These are phyloP conservation scores for Aldabrachelys gigantea DNA, from an alignment of 2,113 vertebrate species.

Conservation along the genomic window DNA sequence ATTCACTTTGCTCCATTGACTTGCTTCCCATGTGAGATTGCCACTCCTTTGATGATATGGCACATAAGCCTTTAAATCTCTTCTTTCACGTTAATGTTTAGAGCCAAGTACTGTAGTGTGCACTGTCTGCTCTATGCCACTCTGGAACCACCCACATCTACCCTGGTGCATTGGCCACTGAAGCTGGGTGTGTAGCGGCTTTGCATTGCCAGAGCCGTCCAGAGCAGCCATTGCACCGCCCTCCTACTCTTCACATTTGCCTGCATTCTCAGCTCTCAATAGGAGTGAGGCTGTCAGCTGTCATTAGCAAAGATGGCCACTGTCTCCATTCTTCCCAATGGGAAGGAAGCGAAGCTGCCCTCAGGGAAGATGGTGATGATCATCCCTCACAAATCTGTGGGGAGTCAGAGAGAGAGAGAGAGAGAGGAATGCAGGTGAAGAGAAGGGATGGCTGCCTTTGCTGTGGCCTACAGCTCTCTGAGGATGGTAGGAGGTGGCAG, in stretches of 20 bases:
- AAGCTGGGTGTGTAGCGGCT: background rate
- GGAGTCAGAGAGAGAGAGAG: background rate
- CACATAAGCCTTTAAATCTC: background rate
- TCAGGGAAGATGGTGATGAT: background rate
- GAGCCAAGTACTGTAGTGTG: background rate
- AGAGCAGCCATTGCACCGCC: background rate
- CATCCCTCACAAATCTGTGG: background rate
- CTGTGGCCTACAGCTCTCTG: background rate
- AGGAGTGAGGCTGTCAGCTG: background rate
- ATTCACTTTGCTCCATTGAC: background rate
- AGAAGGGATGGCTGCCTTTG: background rate
- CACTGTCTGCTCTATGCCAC: background rate
- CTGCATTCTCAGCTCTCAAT: background rate
- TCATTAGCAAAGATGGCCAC: background rate
- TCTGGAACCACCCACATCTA: background rate
- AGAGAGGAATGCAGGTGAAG: accelerated
- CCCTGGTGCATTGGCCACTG: background rate
- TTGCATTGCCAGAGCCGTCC: background rate
- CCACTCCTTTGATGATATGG: background rate
- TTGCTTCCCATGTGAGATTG: background rate
- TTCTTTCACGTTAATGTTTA: background rate
- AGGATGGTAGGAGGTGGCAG: background rate
- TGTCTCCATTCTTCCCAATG: background rate
- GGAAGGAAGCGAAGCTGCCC: background rate
- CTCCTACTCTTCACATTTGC: background rate